phyloP scores from a whole-genome alignment of 1,140 invertebrate species.

The Scaptomyza montana region DNA sequence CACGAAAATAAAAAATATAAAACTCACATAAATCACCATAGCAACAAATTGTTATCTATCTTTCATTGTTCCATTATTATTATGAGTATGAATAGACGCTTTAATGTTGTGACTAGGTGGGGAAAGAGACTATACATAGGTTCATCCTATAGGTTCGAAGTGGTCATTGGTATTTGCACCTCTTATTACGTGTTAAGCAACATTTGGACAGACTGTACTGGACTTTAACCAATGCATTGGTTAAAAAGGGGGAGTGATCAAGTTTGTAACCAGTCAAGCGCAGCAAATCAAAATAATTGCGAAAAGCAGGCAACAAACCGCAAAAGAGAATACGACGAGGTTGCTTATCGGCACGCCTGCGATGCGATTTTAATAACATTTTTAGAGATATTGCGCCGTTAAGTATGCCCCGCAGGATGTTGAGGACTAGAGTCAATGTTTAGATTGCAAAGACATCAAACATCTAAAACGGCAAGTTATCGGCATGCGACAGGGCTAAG shows the following conservation, averaged over 20 bases:
- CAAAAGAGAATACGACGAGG: conserved; percentile 1
- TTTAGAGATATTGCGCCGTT: conserved; percentile 65
- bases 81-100: background rate
- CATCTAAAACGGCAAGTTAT: conserved; percentile 64
- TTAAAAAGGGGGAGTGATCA: background rate
- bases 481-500: conserved; percentile 49
- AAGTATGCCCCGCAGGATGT: conserved; percentile 37
- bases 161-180: no score
- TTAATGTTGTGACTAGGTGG: background rate
- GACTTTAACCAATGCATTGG: background rate
- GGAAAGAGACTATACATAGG: background rate
- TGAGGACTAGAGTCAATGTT: conserved; percentile 48
- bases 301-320: conserved; percentile 16
- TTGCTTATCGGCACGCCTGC: conserved; percentile 53
- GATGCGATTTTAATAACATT: conserved; percentile 78
- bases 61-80: background rate
- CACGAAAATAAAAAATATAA: conserved; percentile 3
- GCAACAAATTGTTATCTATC: conserved; percentile 25
- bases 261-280: conserved; percentile 24
- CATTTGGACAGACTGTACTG: conserved; percentile 2
- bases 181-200: no score
- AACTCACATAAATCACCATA: conserved; percentile 10
- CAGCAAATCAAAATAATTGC: conserved; percentile 66
- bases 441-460: conserved; percentile 69
- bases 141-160: no score